These are phyloP conservation scores for Dipodomys spectabilis DNA, from an alignment of 2,113 vertebrate species.

Conservation along the genomic window DNA sequence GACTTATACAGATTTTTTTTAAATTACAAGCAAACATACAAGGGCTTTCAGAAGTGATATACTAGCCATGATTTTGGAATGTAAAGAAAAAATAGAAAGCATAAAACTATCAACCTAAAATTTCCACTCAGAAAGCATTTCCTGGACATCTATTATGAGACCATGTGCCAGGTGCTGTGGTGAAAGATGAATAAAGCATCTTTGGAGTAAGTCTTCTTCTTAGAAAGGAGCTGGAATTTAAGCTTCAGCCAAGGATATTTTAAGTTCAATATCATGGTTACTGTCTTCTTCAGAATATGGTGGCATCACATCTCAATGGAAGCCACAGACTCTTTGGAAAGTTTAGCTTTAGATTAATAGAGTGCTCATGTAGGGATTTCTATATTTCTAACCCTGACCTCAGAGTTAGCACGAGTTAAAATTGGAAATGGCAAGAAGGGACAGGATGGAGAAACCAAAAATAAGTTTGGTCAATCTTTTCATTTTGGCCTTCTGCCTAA, in stretches of 20 bases:
- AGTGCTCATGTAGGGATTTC: neutral
- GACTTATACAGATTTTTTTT: neutral
- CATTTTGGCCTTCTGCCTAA: slow-evolving; percentile 65
- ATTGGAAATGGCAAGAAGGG: slow-evolving; percentile 56
- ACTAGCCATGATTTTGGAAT: neutral
- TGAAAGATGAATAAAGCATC: neutral
- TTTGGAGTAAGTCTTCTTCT: neutral
- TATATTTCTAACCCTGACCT: slow-evolving; percentile 46
- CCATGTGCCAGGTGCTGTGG: neutral
- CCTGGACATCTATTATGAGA: neutral
- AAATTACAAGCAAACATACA: neutral
- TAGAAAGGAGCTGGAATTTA: neutral
- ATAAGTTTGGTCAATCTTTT: slow-evolving; percentile 66
- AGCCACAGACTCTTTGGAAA: neutral
- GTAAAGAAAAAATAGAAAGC: neutral
- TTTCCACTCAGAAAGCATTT: slow-evolving; percentile 2
- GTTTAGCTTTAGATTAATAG: slow-evolving; percentile 8
- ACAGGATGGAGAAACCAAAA: slow-evolving; percentile 70
- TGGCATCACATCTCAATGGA: neutral
- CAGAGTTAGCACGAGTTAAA: slow-evolving; percentile 58
- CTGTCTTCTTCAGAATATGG: slow-evolving; percentile 10
- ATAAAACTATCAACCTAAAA: neutral
- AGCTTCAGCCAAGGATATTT: neutral
- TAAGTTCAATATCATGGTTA: neutral
- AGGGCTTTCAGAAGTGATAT: slow-evolving; percentile 3